phyloP scores from a whole-genome alignment of 2,888 invertebrate genomes.

The Helleia helle region DNA sequence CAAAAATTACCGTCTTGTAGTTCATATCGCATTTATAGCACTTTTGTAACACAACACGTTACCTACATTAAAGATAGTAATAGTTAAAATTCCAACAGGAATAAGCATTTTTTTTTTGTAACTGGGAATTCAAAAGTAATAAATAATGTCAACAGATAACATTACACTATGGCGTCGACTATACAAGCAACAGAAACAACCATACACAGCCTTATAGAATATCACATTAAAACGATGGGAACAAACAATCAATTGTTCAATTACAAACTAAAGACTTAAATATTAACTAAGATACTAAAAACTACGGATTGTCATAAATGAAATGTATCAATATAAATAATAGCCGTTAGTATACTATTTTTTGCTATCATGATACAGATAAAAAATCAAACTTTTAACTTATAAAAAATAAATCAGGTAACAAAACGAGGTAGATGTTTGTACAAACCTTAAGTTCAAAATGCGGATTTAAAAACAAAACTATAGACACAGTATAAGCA shows the following conservation, averaged over 20 bases:
- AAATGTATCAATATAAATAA: too few relatives aligned
- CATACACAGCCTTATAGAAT: conserved; percentile 10
- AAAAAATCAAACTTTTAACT: too few relatives aligned
- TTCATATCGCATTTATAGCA: not conserved
- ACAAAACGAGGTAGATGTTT: conserved; percentile 37
- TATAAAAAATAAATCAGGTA: conserved; percentile 25
- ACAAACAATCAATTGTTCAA: not conserved
- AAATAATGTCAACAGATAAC: not conserved
- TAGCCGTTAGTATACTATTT: too few relatives aligned
- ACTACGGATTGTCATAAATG: too few relatives aligned
- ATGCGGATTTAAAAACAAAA: too few relatives aligned
- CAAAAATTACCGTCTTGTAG: not conserved
- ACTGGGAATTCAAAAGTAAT: not conserved
- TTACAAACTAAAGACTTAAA: not conserved
- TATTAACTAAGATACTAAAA: too few relatives aligned
- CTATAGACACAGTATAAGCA: too few relatives aligned
- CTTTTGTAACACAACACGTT: not conserved
- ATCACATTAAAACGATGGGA: conserved; percentile 7
- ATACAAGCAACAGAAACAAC: conserved; percentile 7
- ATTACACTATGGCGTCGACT: not conserved
- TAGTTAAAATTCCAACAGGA: not conserved
- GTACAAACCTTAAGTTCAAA: too few relatives aligned
- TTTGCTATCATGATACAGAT: too few relatives aligned
- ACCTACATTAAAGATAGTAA: conserved; percentile 1
- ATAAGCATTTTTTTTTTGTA: too few relatives aligned